These are phyloP conservation scores for Thecophora atra DNA, from an alignment of 2,888 invertebrate species.

Conservation along the genomic window DNA sequence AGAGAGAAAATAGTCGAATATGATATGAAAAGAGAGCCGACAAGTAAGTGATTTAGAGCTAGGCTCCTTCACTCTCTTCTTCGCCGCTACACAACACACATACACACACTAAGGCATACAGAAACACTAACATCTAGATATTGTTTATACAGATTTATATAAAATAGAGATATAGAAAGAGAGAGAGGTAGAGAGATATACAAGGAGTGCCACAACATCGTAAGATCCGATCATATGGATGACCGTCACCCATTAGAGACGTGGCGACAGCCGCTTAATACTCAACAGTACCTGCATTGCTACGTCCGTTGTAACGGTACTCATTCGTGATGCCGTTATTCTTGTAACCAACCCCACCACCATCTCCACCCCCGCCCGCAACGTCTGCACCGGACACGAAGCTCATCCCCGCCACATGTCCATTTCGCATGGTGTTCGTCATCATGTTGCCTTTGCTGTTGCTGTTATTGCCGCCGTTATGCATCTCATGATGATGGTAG, in stretches of 20 bases:
- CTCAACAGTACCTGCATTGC: conserved; percentile 57
- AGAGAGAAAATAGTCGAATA: neutral
- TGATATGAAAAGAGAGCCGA: conserved; percentile 3
- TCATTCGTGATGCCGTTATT: conserved; percentile 64
- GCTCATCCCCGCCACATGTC: conserved; percentile 45
- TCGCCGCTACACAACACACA: neutral
- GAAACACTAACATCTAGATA: conserved; percentile 11
- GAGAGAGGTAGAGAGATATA: conserved; percentile 42
- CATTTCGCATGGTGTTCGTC: conserved; percentile 53
- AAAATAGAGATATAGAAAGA: conserved; percentile 38
- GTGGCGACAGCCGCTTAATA: conserved; percentile 15
- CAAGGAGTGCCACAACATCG: conserved; percentile 21
- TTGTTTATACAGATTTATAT: conserved; percentile 14
- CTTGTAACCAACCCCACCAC: conserved; percentile 54
- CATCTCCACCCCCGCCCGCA: conserved; percentile 40
- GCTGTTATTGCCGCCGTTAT: conserved; percentile 33
- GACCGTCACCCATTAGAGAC: neutral
- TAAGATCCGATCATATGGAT: conserved; percentile 22
- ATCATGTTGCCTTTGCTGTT: conserved; percentile 38
- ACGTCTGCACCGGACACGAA: conserved; percentile 35
- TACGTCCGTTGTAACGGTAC: conserved; percentile 65
- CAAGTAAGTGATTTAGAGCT: neutral
- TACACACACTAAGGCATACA: conserved; percentile 13
- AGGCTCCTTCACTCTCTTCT: neutral
- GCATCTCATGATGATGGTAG: conserved; percentile 28